Evolutionary conservation across 1,140 invertebrate genomes (phyloP), one percentile per base, ranked within the genome.

Genomic region (Anthonomus grandis): DNA sequence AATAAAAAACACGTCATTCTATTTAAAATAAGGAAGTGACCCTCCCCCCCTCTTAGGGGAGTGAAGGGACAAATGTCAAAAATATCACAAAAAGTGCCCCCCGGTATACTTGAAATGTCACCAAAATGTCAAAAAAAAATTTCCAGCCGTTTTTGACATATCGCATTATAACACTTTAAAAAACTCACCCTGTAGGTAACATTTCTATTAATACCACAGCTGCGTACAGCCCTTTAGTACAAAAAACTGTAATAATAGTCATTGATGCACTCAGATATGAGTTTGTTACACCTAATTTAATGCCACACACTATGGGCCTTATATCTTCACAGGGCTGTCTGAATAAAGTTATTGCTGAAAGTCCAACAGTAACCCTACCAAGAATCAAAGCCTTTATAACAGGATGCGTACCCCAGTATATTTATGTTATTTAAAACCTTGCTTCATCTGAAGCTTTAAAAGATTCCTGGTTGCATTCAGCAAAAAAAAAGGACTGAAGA

Each of bases 281-380:
- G 77, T 97, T 97, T 76, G 76, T 94, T 15, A 76, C 79, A 65
- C 71, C 72, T 57, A 59, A 75, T 57, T 75, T 83, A 66, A 81
- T 85, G 78, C 80, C 81, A 3, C 74, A 78, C 3, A 71, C 74
- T 1, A 70, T 76, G 53, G 71, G 82, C 2, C 70, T 86, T 9
- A 37, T 60, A 10, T 69, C 77, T 62, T 75, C 80, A 64, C 74
- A 75, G 4, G 85, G 85, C 1, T 85, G 86, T 66, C 70, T 86
- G 2, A 85, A 88, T 67, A 79, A 82, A 54, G 81, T 84, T 15
- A 80, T 83, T 67, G 89, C 87, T 4, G 79, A 88, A 68, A 78
- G 86, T 46, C 96, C 96, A 4, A 98, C 95, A 34, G 95, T 98
- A n/a, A 98, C 95, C 18, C 83, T 97, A 80, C 95, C 95, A 8